These are phyloP conservation scores for Myrmophylax atrothorax DNA, from an alignment of 2,113 vertebrate species.

Conservation along the genomic window DNA sequence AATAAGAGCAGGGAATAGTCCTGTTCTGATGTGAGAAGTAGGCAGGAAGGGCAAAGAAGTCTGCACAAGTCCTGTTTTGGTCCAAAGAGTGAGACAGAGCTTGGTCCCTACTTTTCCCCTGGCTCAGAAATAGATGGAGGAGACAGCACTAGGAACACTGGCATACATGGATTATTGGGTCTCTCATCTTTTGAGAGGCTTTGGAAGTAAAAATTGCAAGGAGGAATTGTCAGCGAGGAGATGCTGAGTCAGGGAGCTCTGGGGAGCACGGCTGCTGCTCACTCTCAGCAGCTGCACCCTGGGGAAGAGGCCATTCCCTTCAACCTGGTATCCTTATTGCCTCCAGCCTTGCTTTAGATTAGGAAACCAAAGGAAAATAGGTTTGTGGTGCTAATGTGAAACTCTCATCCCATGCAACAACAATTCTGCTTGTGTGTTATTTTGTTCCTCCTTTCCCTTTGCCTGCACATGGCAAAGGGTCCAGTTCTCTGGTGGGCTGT, in stretches of 20 bases:
- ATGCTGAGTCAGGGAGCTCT: neutral
- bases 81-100: neutral
- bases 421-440: neutral
- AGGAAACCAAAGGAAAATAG: neutral
- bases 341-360: neutral
- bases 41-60: neutral
- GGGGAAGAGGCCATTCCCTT: neutral
- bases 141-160: neutral
- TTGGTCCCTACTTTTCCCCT: neutral
- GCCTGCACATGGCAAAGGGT: neutral
- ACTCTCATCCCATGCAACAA: accelerated
- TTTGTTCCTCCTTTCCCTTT: neutral
- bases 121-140: neutral
- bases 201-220: neutral
- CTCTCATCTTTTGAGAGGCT: neutral
- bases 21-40: neutral
- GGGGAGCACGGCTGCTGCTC: neutral
- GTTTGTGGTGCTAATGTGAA: neutral
- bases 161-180: neutral
- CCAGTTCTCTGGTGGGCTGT: neutral
- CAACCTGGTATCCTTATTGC: accelerated
- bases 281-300: neutral
- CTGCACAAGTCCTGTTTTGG: neutral
- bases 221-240: neutral
- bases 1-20: neutral